A percentile compares a stretch with the other conserved stretches of the same genome.
Evolutionary conservation across 1,140 invertebrate genomes (phyloP).

Genomic region (Centruroides sculpturatus): DNA sequence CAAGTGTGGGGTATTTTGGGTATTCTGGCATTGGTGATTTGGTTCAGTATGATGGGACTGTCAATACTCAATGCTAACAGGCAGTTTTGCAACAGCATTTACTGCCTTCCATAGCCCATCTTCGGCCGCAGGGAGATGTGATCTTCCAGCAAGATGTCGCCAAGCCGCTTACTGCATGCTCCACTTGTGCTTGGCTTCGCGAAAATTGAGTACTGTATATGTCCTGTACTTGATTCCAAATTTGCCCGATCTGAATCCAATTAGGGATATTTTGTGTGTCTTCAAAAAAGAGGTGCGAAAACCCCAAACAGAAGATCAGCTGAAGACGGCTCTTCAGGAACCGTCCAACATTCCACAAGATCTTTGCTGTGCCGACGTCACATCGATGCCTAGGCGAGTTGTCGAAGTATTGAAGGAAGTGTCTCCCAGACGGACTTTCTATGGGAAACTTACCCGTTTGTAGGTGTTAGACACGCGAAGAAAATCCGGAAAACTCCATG

Average conservation of each 20-base stretch:
- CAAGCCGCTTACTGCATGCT: not conserved
- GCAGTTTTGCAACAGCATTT: not conserved
- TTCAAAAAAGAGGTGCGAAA: not conserved
- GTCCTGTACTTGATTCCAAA: not conserved
- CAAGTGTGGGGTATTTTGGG: too few species aligned
- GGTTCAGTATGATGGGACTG: conserved; percentile 26
- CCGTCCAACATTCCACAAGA: too few species aligned
- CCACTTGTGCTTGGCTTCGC: not conserved
- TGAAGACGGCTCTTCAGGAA: not conserved
- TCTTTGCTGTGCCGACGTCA: too few species aligned
- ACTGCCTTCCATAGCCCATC: not conserved
- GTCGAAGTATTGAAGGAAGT: too few species aligned
- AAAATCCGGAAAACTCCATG: too few species aligned
- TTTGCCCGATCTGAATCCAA: too few species aligned
- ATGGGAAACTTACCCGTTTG: too few species aligned
- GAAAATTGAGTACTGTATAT: not conserved
- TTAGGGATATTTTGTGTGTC: not conserved
- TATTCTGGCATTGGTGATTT: too few species aligned
- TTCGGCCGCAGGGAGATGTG: not conserved
- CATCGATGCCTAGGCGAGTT: too few species aligned
- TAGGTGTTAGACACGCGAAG: too few species aligned
- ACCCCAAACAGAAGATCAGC: not conserved
- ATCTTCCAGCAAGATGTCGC: not conserved
- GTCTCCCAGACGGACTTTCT: too few species aligned
- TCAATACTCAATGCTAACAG: not conserved